Evolutionary conservation across 2,797 vertebrate species (phyloP).

Genomic region (Pipistrellus pipistrellus): DNA sequence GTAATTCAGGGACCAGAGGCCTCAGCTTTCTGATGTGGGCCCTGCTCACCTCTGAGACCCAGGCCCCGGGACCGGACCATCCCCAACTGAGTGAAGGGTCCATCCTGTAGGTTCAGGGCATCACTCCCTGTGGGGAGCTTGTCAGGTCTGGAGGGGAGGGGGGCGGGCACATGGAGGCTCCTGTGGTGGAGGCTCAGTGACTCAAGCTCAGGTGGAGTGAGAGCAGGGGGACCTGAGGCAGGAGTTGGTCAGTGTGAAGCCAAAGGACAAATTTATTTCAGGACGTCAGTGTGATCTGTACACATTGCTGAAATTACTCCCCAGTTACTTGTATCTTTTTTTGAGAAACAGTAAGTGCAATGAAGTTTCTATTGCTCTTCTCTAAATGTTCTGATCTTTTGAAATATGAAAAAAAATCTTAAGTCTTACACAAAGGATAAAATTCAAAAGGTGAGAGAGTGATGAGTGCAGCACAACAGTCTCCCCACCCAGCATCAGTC

Average conservation of each 20-base stretch:
- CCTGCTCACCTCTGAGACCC: background rate
- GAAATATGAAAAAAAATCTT: background rate
- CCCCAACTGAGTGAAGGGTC: accelerated
- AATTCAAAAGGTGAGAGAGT: background rate
- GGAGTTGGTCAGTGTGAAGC: background rate
- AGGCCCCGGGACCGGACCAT: background rate
- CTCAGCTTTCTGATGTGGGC: background rate
- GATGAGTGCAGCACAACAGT: background rate
- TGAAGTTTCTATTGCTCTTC: background rate
- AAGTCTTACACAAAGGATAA: background rate
- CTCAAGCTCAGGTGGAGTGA: background rate
- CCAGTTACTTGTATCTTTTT: background rate
- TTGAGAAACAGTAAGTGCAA: background rate
- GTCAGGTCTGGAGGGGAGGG: too few relatives aligned
- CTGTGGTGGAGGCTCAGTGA: background rate
- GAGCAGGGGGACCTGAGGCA: accelerated
- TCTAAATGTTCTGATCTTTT: background rate
- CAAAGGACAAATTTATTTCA: background rate
- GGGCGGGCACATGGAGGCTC: too few relatives aligned
- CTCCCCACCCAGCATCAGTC: too few relatives aligned
- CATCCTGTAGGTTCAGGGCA: background rate
- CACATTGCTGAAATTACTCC: accelerated
- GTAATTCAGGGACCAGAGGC: too few relatives aligned
- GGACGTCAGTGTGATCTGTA: background rate
- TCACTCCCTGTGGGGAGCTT: background rate